These are phyloP conservation scores for Mus spretus DNA, from an alignment of 2,797 vertebrate genomes.

Conservation along the genomic window DNA sequence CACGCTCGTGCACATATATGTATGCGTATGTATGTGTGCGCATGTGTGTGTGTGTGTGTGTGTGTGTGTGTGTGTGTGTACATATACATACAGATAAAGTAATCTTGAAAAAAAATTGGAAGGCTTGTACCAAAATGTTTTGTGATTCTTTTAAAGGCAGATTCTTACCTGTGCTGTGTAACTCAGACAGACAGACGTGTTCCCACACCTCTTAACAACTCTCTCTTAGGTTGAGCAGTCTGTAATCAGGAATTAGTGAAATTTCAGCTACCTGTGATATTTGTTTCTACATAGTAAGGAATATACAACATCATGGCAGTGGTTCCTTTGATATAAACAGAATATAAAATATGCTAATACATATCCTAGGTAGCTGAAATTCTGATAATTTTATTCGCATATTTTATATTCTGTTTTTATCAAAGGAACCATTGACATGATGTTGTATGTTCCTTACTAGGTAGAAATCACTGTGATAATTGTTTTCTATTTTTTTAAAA, in stretches of 20 bases:
- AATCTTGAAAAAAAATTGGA: neutral
- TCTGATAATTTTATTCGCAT: neutral
- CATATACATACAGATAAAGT: neutral
- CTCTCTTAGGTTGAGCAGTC: neutral
- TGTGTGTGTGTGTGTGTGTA: no score
- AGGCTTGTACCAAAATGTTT: neutral
- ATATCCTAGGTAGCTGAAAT: neutral
- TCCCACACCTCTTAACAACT: neutral
- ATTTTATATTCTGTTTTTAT: conserved; percentile 26
- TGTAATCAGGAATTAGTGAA: neutral
- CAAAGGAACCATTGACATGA: neutral
- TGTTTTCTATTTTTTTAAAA: neutral
- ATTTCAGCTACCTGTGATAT: neutral
- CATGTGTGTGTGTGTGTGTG: no score
- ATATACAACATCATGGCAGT: neutral
- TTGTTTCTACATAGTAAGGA: neutral
- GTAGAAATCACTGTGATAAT: neutral
- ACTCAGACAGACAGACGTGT: neutral
- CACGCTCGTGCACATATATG: no score
- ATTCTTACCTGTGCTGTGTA: neutral
- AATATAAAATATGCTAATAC: neutral
- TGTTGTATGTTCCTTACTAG: neutral
- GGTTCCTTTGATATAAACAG: conserved; percentile 33
- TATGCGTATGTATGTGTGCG: no score
- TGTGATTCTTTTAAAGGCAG: conserved; percentile 6